Evolutionary conservation across 2,888 invertebrate species (phyloP), one percentile per base, ranked within the genome.

Genomic region (Helobdella robusta): DNA sequence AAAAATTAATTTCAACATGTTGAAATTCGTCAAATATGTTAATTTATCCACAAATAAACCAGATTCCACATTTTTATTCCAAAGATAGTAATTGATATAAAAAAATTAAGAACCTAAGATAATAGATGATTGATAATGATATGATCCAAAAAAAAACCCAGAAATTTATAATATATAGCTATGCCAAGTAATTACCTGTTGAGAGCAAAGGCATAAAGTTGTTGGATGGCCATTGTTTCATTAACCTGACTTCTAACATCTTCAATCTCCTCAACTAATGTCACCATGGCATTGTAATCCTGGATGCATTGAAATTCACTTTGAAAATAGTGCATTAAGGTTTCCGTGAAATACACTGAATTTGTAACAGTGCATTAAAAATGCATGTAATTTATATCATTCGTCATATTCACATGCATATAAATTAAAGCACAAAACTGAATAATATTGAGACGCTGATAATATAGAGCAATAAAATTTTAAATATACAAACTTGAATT

Each of bases 251-350:
- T 73, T 72, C 92, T 91, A 69, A 95, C 85, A 1, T 89, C 88
- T 76, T 87, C 87, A 69, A 98, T 81, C 77, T 95, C 95, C 75
- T 93, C 92, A 0, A 97, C 91, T 52, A 98, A 83, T 73, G 90
- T 89, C 25, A 98, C 95, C 87, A 98, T 98, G 0, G 92, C 89
- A 80, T 97, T 92, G 76, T 95, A 95, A 77, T 93, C 93, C 84
- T 85, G 34, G 0, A 48, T 50, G 62, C 3, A 32, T 18, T 54
- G 46, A 20, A 25, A 48, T 44, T n/a, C n/a, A n/a, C n/a, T n/a
- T n/a, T n/a, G n/a, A n/a, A n/a, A n/a, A n/a, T n/a, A n/a, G n/a
- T n/a, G n/a, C n/a, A n/a, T n/a, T n/a, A n/a, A n/a, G n/a, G n/a
- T n/a, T n/a, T n/a, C n/a, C n/a, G 15, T 40, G 15, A 40, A 40